A percentile compares a stretch with the other conserved stretches of the same genome.
Evolutionary conservation across 2,888 invertebrate species (phyloP).

Genomic region (Junonia oenone): DNA sequence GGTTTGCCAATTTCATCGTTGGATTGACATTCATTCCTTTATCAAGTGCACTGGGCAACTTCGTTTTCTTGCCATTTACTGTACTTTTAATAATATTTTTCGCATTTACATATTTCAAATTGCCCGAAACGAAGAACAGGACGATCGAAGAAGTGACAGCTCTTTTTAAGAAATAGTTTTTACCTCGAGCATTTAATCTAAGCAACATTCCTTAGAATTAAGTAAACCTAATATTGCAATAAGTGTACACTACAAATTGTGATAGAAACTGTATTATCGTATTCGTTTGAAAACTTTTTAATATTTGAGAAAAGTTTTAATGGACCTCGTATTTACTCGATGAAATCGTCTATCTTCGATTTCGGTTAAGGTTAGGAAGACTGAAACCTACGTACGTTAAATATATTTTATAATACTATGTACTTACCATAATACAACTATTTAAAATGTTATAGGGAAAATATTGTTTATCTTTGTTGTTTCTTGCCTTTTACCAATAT

Average conservation of each 20-base stretch:
- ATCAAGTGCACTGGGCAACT: constrained; percentile 54
- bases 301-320: constrained; percentile 22
- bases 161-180: constrained; percentile 64
- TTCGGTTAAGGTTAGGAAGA: constrained; percentile 54
- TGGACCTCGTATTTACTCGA: constrained; percentile 28
- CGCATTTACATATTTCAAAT: constrained; percentile 64
- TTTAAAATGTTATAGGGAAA: constrained; percentile 4
- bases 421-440: constrained; percentile 44
- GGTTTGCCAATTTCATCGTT: constrained; percentile 76
- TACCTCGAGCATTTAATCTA: constrained; percentile 31
- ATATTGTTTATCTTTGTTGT: constrained; percentile 4
- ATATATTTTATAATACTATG: constrained; percentile 48
- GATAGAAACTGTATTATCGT: constrained; percentile 41
- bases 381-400: constrained; percentile 53
- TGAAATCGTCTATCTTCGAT: constrained; percentile 32
- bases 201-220: constrained; percentile 49
- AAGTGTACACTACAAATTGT: constrained; percentile 51
- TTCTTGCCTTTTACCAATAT: neutral
- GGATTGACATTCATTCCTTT: constrained; percentile 66
- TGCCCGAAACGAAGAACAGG: constrained; percentile 75
- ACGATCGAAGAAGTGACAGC: constrained; percentile 73
- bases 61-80: constrained; percentile 70
- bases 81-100: constrained; percentile 66
- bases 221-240: constrained; percentile 44
- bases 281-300: constrained; percentile 23